These are phyloP conservation scores for Synergus laeviventris DNA, from an alignment of 2,888 invertebrate genomes.

Conservation along the genomic window DNA sequence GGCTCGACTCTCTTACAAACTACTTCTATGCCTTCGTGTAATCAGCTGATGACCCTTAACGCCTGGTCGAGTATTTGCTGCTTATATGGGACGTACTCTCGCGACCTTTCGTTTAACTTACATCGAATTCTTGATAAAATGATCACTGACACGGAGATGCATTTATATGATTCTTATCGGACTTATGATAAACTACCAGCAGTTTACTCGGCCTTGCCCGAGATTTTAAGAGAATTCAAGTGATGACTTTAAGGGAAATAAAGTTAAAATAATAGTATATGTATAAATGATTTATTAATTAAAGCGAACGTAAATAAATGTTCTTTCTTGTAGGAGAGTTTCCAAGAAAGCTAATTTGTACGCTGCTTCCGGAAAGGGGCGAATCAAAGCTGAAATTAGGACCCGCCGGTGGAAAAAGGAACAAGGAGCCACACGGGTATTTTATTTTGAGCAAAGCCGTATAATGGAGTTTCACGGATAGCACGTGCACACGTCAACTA, in stretches of 20 bases:
- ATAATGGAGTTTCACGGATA: slow-evolving; percentile 48
- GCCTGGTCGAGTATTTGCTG: slow-evolving; percentile 37
- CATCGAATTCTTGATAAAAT: slow-evolving; percentile 26
- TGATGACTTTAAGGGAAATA: no score
- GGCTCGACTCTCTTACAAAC: slow-evolving; percentile 52
- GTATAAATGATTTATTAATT: no score
- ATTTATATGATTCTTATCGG: background rate
- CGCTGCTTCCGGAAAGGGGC: background rate
- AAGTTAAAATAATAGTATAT: no score
- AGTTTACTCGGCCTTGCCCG: no score
- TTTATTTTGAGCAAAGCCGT: slow-evolving; percentile 56
- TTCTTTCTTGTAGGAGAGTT: background rate
- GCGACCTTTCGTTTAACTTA: slow-evolving; percentile 48
- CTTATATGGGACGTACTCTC: slow-evolving; percentile 43
- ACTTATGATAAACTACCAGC: background rate
- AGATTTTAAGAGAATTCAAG: no score
- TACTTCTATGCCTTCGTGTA: slow-evolving; percentile 56
- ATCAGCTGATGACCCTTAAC: slow-evolving; percentile 59
- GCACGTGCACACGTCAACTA: slow-evolving; percentile 45
- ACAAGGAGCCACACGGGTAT: slow-evolving; percentile 30
- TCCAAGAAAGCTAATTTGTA: background rate
- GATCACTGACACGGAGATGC: background rate
- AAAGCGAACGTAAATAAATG: background rate
- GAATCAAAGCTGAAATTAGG: slow-evolving; percentile 26
- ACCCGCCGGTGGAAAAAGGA: slow-evolving; percentile 16